Percentiles rank a stretch among this genome's conserved stretches.
phyloP scores from a whole-genome alignment of 2,888 invertebrate genomes.

The Leucophenga maculata region DNA sequence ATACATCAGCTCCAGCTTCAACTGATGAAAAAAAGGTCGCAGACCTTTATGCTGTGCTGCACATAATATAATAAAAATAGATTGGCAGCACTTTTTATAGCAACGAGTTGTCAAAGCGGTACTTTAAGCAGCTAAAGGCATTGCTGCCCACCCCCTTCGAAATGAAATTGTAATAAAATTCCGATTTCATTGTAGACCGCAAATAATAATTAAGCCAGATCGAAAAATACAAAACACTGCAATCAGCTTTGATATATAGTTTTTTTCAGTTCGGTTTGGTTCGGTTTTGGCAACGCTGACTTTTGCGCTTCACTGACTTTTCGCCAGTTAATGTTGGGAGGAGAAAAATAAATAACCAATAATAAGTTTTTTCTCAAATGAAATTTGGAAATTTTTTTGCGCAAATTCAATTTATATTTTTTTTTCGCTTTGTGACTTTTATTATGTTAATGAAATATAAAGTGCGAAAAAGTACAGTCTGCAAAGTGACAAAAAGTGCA shows the following conservation, averaged over 20 bases:
- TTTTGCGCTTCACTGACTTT: constrained; percentile 10
- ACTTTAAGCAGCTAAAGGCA: too few relatives aligned
- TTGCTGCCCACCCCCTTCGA: too few relatives aligned
- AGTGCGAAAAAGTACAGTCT: constrained; percentile 23
- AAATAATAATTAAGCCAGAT: constrained; percentile 19
- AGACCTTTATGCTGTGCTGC: neutral
- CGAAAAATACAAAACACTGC: constrained; percentile 1
- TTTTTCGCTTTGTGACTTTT: constrained; percentile 48
- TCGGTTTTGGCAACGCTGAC: neutral
- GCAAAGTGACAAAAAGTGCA: constrained; percentile 5
- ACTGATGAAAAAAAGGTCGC: neutral
- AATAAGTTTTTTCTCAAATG: constrained; percentile 43
- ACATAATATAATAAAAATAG: neutral
- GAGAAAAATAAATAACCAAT: too few relatives aligned
- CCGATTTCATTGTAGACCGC: constrained; percentile 8
- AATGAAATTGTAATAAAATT: too few relatives aligned
- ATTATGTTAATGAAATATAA: constrained; percentile 15
- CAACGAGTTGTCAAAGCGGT: neutral
- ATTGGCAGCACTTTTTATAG: neutral
- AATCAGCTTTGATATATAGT: constrained; percentile 20
- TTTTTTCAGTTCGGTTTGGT: constrained; percentile 13
- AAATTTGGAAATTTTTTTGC: constrained; percentile 17
- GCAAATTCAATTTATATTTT: constrained; percentile 24
- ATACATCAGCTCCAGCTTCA: neutral
- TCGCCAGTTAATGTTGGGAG: too few relatives aligned